These are phyloP conservation scores for Zenarchopterus dispar DNA, from an alignment of 2,797 vertebrate species.

Conservation along the genomic window DNA sequence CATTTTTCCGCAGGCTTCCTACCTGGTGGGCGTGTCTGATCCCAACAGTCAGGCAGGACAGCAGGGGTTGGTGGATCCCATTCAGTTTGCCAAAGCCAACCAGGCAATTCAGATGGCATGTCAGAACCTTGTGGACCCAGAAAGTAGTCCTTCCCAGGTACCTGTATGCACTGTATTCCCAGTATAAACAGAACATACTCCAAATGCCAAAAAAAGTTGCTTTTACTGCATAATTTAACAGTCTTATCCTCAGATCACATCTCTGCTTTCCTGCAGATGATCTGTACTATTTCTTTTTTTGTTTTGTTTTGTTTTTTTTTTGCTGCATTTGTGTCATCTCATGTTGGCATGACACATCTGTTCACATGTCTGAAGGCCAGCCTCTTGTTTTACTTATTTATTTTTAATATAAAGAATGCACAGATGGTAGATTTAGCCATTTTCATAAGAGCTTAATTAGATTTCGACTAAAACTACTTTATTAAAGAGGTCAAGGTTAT, in stretches of 20 bases:
- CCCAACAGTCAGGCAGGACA: constrained; percentile 98
- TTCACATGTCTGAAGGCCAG: no score
- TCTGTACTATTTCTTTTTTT: neutral
- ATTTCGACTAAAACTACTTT: no score
- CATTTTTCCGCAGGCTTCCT: constrained; percentile 61
- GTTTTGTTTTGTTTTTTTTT: no score
- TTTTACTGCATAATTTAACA: neutral
- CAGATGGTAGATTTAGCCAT: no score
- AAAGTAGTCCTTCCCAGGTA: constrained; percentile 97
- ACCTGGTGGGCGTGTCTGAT: constrained; percentile 84
- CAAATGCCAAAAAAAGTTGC: neutral
- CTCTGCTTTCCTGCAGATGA: neutral
- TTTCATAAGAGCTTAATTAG: no score
- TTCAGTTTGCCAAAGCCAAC: constrained; percentile 97
- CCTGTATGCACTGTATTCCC: neutral
- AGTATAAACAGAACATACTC: neutral
- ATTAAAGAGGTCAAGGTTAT: no score
- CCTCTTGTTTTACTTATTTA: no score
- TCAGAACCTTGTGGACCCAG: constrained; percentile 96
- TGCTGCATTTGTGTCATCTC: no score
- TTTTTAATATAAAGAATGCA: no score
- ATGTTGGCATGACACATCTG: no score
- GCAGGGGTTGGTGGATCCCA: constrained; percentile 96
- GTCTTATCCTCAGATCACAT: neutral
- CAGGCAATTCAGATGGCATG: constrained; percentile 99